A percentile compares a stretch with the other conserved stretches of the same genome.
These are phyloP conservation scores for Zhengitettix transpicula DNA, from an alignment of 2,888 invertebrate species.

Conservation along the genomic window DNA sequence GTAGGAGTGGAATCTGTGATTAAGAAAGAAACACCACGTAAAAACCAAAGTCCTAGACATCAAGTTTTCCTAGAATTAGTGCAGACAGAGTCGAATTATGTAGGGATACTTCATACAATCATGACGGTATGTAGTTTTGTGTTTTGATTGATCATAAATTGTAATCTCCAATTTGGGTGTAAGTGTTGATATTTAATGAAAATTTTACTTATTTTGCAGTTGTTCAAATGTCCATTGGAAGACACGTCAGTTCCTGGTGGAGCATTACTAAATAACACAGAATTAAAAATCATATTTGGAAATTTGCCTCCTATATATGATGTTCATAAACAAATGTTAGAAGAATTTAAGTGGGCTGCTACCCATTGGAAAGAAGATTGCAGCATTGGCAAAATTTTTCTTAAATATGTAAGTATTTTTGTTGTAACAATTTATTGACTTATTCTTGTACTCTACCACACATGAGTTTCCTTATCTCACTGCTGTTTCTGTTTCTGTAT, in stretches of 20 bases:
- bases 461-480: neutral
- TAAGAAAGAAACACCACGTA: constrained; percentile 42
- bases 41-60: constrained; percentile 56
- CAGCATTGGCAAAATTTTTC: constrained; percentile 72
- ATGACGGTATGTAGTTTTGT: constrained; percentile 48
- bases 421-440: neutral
- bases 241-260: constrained; percentile 64
- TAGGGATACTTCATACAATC: constrained; percentile 84
- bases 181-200: neutral
- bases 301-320: constrained; percentile 89
- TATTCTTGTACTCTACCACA: neutral
- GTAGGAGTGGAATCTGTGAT: constrained; percentile 36
- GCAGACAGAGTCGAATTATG: constrained; percentile 95
- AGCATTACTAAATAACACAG: constrained; percentile 72
- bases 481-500: neutral
- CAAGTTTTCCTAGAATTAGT: constrained; percentile 81
- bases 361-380: constrained; percentile 78
- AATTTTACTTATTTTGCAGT: constrained; percentile 34
- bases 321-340: constrained; percentile 66
- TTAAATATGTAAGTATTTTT: constrained; percentile 44
- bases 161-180: neutral
- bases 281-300: constrained; percentile 88
- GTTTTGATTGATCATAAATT: neutral
- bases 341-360: constrained; percentile 45
- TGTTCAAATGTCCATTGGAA: constrained; percentile 87